Percentiles rank a stretch among this genome's conserved stretches.
Conservation (phyloP, 1,140 invertebrate genomes). For the Eumeta japonica region DNA sequence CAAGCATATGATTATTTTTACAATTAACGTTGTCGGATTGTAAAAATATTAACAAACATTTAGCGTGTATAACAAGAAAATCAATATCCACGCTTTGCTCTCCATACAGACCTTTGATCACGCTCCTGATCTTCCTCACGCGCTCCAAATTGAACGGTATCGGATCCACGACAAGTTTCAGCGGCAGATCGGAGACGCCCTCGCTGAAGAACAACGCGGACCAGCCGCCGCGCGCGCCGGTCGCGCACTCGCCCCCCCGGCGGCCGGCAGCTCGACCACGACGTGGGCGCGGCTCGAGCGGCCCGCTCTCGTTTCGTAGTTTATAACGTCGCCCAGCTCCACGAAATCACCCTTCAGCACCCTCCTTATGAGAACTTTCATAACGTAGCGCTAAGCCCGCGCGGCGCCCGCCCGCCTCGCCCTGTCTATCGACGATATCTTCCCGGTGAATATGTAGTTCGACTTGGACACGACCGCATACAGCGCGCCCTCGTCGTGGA, state of each 20-base stretch:
- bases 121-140: constrained; percentile 32
- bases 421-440: constrained; percentile 39
- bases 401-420: constrained; percentile 17
- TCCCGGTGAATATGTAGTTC: constrained; percentile 49
- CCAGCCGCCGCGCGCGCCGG: constrained; percentile 22
- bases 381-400: constrained; percentile 28
- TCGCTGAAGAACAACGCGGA: constrained; percentile 32
- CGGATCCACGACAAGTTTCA: constrained; percentile 38
- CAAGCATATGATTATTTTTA: no score
- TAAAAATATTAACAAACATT: no score
- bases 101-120: constrained; percentile 49
- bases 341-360: constrained; percentile 43
- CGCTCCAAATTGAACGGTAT: constrained; percentile 32
- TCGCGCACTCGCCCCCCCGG: constrained; percentile 17
- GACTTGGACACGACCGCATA: constrained; percentile 34
- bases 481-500: constrained; percentile 40
- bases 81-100: no score
- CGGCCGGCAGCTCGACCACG: no score
- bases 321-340: constrained; percentile 40
- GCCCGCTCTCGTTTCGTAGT: constrained; percentile 33
- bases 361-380: constrained; percentile 41
- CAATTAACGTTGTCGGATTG: no score
- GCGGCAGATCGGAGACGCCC: constrained; percentile 21
- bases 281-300: no score
- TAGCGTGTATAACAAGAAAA: no score